Evolutionary conservation across 2,888 invertebrate genomes (phyloP), one percentile per base, ranked within the genome.

Genomic region (Orgyia antiqua): DNA sequence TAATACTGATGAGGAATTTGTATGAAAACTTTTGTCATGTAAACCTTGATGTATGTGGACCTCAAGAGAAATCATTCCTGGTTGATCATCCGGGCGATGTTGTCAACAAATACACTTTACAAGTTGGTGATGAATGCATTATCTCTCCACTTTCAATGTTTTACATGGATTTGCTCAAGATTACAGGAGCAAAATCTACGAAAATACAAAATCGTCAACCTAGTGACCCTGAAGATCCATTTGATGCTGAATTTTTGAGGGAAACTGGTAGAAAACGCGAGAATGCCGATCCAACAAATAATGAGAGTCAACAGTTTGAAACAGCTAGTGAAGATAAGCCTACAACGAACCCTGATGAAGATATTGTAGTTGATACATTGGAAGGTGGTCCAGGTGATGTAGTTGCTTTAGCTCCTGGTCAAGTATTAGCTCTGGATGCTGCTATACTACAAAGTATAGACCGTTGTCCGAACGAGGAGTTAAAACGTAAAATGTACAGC

Each of bases 401-500:
- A 40, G 92, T 92, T 27, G 87, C 92, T 0, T 82, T 92, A 31
- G 91, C 91, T 26, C 92, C 92, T 0, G 94, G 93, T 1, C 94
- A 95, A 69, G 90, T 97, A 1, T 80, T 97, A 44, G 93, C 96
- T 0, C 74, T 98, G 29, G 98, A 98, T 73, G 94, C 96, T 57
- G 97, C 97, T 0, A 93, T 98, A 39, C 75, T 97, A 1, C 94
- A 95, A 60, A 95, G 97, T 58, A 97, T 98, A 45, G 97, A 97
- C 58, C 89, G 94, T 53, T 96, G 96, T 76, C 90, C 92, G 3
- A 93, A 89, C 31, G 97, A 97, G 47, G 98, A 98, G 50, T 74
- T 96, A 34, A 97, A 96, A 71, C 88, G 95, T 25, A 96, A 97
- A 78, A 97, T 98, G 96, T 97, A 96, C 67, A 94, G 94, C 33